Conservation (phyloP, 2,113 vertebrate genomes). For the Mirza zaza region DNA sequence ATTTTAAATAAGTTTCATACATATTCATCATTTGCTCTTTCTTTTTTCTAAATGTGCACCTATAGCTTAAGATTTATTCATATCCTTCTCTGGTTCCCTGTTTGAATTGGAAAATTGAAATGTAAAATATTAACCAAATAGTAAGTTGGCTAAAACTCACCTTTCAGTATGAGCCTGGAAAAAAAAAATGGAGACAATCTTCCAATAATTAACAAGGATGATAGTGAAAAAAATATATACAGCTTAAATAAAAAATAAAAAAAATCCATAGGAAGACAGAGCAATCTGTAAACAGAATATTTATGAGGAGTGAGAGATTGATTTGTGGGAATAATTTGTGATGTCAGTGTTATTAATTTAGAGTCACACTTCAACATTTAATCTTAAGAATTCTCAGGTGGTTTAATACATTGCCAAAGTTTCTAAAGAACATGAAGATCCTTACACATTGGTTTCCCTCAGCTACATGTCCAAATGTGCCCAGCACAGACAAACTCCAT, state of each 20-base stretch:
- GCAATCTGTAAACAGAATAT: constrained; percentile 47
- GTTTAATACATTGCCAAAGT: constrained; percentile 56
- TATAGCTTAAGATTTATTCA: constrained; percentile 78
- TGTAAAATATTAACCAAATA: constrained; percentile 74
- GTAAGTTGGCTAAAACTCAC: constrained; percentile 55
- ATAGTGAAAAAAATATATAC: neutral
- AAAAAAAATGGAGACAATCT: constrained; percentile 35
- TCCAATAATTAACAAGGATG: constrained; percentile 41
- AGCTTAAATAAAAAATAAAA: constrained; percentile 10
- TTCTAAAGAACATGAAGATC: constrained; percentile 52
- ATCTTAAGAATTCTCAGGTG: constrained; percentile 44
- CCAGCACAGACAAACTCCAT: constrained; percentile 64
- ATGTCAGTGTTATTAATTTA: constrained; percentile 53
- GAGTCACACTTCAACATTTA: constrained; percentile 47
- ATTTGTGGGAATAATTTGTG: constrained; percentile 36
- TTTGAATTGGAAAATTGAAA: constrained; percentile 69
- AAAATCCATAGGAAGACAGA: neutral
- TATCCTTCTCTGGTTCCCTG: constrained; percentile 52
- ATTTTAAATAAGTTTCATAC: constrained; percentile 76
- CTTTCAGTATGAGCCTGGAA: neutral
- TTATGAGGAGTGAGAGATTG: constrained; percentile 36
- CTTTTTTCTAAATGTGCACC: constrained; percentile 75
- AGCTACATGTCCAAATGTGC: constrained; percentile 65
- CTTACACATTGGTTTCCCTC: constrained; percentile 11
- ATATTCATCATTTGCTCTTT: constrained; percentile 79